These are phyloP conservation scores for Ashinkailepas kermadecensis DNA, from an alignment of 2,888 invertebrate genomes.

Conservation along the genomic window DNA sequence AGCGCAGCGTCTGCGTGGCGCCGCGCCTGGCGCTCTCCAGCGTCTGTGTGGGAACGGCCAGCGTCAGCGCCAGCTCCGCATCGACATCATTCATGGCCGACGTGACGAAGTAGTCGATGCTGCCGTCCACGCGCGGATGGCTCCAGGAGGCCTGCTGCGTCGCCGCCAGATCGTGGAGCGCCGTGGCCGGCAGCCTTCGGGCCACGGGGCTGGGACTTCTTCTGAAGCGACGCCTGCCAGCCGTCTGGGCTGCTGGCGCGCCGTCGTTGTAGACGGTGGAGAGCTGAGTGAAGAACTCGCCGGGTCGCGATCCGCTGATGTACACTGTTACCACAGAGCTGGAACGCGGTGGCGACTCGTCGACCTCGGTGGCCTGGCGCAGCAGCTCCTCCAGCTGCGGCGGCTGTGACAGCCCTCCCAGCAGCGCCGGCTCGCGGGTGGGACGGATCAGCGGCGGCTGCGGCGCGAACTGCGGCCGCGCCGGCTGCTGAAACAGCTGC, in stretches of 20 bases:
- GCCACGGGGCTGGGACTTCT: too few relatives aligned
- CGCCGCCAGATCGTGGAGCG: too few relatives aligned
- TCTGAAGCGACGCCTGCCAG: too few relatives aligned
- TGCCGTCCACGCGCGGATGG: too few relatives aligned
- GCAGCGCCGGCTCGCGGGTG: slow-evolving; percentile 28
- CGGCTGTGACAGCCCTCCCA: slow-evolving; percentile 24
- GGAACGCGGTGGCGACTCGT: slow-evolving; percentile 28
- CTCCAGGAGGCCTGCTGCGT: too few relatives aligned
- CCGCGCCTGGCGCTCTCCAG: slow-evolving; percentile 76
- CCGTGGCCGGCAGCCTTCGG: too few relatives aligned
- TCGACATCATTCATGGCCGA: too few relatives aligned
- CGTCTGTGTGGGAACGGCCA: slow-evolving; percentile 38
- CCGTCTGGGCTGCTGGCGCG: slow-evolving; percentile 36
- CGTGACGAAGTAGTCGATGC: too few relatives aligned
- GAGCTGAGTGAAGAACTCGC: slow-evolving; percentile 83
- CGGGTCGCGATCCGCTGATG: slow-evolving; percentile 78
- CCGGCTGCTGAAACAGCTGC: slow-evolving; percentile 28
- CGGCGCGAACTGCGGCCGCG: slow-evolving; percentile 8
- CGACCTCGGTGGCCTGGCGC: slow-evolving; percentile 14
- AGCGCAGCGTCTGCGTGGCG: slow-evolving; percentile 49
- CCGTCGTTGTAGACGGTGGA: slow-evolving; percentile 61
- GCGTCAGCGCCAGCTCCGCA: too few relatives aligned
- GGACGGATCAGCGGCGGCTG: slow-evolving; percentile 32
- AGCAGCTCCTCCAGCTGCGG: slow-evolving; percentile 20
- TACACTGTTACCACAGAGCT: slow-evolving; percentile 65